A percentile compares a stretch with the other conserved stretches of the same genome.
Conservation (phyloP, 2,888 invertebrate species). For the Rhyacophila evoluta region DNA sequence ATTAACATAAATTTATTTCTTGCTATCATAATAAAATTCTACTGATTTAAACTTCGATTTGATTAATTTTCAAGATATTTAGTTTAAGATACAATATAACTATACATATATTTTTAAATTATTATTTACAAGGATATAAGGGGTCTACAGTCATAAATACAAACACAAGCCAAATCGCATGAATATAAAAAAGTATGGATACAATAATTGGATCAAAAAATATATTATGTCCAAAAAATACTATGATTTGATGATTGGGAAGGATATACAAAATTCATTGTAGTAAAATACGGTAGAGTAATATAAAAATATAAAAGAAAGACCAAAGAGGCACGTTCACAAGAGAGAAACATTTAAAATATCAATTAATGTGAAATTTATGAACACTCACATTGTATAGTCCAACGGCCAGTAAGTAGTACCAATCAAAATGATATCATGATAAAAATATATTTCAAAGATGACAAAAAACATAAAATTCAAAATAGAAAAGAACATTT, state of each 20-base stretch:
- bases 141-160: background rate
- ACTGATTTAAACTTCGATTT: too few species aligned
- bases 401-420: conserved; percentile 50
- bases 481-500: conserved; percentile 23
- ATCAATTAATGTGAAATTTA: background rate
- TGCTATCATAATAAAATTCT: too few species aligned
- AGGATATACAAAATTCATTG: background rate
- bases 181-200: too few species aligned
- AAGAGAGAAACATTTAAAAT: conserved; percentile 1
- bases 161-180: background rate
- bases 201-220: too few species aligned
- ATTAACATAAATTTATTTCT: too few species aligned
- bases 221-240: too few species aligned
- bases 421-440: conserved; percentile 36
- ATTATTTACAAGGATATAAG: background rate
- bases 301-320: background rate
- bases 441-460: conserved; percentile 27
- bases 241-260: background rate
- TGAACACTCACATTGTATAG: conserved; percentile 47
- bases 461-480: background rate
- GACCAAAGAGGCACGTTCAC: background rate
- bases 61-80: too few species aligned
- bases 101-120: background rate
- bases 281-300: too few species aligned
- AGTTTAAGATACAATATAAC: too few species aligned